phyloP scores from a whole-genome alignment of 1,140 invertebrate genomes.

The Lerema accius region DNA sequence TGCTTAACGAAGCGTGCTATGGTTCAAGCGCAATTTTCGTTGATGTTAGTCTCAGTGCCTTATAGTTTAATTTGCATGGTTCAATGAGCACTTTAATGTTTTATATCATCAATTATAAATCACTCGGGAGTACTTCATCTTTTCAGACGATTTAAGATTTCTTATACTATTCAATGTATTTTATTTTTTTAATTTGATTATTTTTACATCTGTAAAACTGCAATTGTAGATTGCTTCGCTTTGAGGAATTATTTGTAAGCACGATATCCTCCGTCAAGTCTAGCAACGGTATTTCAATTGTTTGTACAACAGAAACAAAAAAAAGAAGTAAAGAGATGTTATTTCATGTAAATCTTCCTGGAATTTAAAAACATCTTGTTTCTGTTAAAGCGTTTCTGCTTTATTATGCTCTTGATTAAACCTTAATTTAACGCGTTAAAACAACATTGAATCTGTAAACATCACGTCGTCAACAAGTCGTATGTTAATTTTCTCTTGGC shows the following conservation, averaged over 20 bases:
- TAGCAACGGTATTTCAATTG: too few relatives aligned
- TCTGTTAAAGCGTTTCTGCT: too few relatives aligned
- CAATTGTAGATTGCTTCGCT: too few relatives aligned
- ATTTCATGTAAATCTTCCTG: neutral
- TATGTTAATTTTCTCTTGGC: slow-evolving; percentile 51
- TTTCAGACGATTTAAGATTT: slow-evolving; percentile 9
- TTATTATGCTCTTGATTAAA: too few relatives aligned
- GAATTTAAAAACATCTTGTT: neutral
- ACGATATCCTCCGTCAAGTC: too few relatives aligned
- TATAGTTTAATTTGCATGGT: slow-evolving; percentile 22
- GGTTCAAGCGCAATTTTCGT: neutral
- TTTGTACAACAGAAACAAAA: too few relatives aligned
- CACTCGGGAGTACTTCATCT: slow-evolving; percentile 15
- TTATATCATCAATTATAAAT: slow-evolving; percentile 2
- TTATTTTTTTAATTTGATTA: too few relatives aligned
- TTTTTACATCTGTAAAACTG: too few relatives aligned
- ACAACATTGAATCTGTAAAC: slow-evolving; percentile 7
- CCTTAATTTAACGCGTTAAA: neutral
- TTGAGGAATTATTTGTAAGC: too few relatives aligned
- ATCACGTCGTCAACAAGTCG: slow-evolving; percentile 11
- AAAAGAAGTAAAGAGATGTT: too few relatives aligned
- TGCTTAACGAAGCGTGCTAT: slow-evolving; percentile 14
- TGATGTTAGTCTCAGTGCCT: neutral
- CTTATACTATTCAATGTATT: too few relatives aligned
- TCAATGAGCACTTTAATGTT: slow-evolving; percentile 24